Evolutionary conservation across 2,113 vertebrate species (phyloP).

Genomic region (Trachemys scripta): DNA sequence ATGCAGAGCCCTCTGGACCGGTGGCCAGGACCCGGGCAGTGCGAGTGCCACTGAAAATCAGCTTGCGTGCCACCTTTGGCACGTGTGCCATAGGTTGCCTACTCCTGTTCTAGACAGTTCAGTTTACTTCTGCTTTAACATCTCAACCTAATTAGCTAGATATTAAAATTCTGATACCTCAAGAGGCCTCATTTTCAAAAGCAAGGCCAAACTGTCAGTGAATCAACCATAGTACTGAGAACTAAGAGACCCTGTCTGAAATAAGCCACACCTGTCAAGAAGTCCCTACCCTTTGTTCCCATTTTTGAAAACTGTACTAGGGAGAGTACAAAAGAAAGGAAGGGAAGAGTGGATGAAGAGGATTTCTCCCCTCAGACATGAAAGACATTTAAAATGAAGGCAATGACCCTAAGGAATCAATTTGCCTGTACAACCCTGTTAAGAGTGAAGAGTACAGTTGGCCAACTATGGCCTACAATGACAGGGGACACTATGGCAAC

Average conservation of each 20-base stretch:
- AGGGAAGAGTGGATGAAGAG: neutral
- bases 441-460: neutral
- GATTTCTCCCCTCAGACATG: neutral
- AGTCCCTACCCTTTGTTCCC: neutral
- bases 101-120: neutral
- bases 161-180: neutral
- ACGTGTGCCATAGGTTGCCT: too few relatives aligned
- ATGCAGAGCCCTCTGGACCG: too few relatives aligned
- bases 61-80: too few relatives aligned
- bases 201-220: neutral
- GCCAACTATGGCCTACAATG: neutral
- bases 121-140: neutral
- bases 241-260: accelerated
- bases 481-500: neutral
- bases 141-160: neutral
- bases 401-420: neutral
- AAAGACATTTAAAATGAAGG: neutral
- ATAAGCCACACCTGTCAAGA: neutral
- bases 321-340: neutral
- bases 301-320: neutral
- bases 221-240: neutral
- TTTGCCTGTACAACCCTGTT: neutral
- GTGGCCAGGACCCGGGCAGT: too few relatives aligned
- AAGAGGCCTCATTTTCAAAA: neutral
- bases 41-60: too few relatives aligned